Conservation (phyloP, 2,113 vertebrate genomes). For the Myxocyprinus asiaticus region DNA sequence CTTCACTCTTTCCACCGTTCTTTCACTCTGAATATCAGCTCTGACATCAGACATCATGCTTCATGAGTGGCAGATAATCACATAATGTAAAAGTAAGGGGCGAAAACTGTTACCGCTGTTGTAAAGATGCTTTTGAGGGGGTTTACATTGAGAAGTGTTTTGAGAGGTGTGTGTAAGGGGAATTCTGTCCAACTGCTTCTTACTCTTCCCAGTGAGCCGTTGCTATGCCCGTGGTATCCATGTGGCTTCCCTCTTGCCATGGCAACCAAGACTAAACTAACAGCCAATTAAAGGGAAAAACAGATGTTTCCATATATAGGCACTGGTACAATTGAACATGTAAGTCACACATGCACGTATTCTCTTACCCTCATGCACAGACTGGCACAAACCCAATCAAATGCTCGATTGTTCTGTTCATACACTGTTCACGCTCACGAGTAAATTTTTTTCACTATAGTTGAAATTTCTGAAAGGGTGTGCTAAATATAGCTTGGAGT, state of each 20-base stretch:
- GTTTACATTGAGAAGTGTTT: slow-evolving; percentile 10
- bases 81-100: background rate
- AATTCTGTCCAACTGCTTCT: slow-evolving; percentile 13
- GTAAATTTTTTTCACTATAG: background rate
- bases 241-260: slow-evolving; percentile 57
- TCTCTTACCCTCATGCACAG: background rate
- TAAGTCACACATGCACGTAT: slow-evolving; percentile 20
- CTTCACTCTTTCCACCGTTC: background rate
- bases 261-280: slow-evolving; percentile 54
- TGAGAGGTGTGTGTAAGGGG: slow-evolving; percentile 13
- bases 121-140: background rate
- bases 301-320: slow-evolving; percentile 49
- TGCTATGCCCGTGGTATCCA: slow-evolving; percentile 55
- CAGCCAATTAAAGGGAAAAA: slow-evolving; percentile 48
- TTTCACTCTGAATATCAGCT: background rate
- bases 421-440: background rate
- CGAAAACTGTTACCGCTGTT: background rate
- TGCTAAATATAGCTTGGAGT: background rate
- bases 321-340: slow-evolving; percentile 19
- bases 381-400: slow-evolving; percentile 20
- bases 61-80: background rate
- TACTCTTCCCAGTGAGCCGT: slow-evolving; percentile 58
- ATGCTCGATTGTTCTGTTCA: background rate
- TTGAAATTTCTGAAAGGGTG: slow-evolving; percentile 6
- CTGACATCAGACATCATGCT: background rate